These are phyloP conservation scores for Dasyprocta punctata DNA, from an alignment of 2,113 vertebrate species.

Conservation along the genomic window DNA sequence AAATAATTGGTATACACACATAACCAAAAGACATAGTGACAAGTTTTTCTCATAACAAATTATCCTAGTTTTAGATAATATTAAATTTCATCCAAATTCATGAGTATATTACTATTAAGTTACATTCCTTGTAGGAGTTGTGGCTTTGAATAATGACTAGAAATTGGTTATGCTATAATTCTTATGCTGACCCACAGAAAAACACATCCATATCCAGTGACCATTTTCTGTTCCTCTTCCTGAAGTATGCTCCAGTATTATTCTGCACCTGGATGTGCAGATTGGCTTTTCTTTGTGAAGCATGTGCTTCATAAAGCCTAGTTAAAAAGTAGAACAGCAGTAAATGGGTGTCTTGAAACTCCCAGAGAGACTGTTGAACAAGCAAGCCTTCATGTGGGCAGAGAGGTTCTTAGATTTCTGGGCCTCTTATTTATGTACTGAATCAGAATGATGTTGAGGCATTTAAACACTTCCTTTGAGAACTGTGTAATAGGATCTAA, in stretches of 20 bases:
- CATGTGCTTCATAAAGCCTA: constrained; percentile 62
- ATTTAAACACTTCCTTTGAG: constrained; percentile 63
- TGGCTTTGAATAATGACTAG: constrained; percentile 10
- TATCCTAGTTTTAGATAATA: background rate
- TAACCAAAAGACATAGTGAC: background rate
- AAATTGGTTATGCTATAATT: background rate
- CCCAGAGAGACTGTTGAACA: constrained; percentile 69
- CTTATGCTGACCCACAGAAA: background rate
- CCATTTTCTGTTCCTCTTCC: constrained; percentile 34
- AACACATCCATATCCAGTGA: constrained; percentile 19
- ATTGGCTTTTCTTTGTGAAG: constrained; percentile 48
- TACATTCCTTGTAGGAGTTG: background rate
- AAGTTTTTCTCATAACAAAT: background rate
- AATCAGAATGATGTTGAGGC: constrained; percentile 47
- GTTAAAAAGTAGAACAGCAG: constrained; percentile 59
- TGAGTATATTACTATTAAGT: background rate
- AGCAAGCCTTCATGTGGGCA: constrained; percentile 56
- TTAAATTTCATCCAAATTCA: background rate
- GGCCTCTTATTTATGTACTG: constrained; percentile 64
- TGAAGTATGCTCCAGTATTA: constrained; percentile 2
- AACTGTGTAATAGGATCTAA: constrained; percentile 49
- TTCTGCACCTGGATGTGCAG: background rate
- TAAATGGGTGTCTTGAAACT: constrained; percentile 66
- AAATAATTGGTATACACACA: background rate
- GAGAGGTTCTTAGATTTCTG: constrained; percentile 59